A percentile compares a stretch with the other conserved stretches of the same genome.
Conservation (phyloP, 2,113 vertebrate genomes). For the Isichthys henryi region DNA sequence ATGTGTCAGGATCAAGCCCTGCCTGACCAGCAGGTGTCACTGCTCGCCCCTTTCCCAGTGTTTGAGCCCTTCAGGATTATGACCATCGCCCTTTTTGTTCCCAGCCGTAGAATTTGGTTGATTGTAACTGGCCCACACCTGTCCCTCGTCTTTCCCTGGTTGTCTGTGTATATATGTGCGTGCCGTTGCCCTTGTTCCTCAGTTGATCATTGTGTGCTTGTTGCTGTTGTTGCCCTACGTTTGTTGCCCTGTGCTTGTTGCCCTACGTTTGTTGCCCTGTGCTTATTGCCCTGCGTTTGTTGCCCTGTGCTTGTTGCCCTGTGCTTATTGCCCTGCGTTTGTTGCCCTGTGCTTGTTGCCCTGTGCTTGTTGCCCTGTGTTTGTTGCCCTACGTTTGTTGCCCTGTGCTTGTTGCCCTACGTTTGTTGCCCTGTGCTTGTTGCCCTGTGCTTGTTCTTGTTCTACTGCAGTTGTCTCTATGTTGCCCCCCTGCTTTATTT, state of each 20-base stretch:
- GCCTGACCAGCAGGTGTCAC: not conserved
- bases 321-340: too few species aligned
- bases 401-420: too few species aligned
- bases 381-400: too few species aligned
- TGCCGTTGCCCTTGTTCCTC: not conserved
- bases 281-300: too few species aligned
- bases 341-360: too few species aligned
- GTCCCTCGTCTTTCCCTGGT: not conserved
- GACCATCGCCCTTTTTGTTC: not conserved
- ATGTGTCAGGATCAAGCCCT: not conserved
- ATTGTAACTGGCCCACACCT: not conserved
- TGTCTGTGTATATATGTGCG: not conserved
- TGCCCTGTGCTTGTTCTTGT: too few species aligned
- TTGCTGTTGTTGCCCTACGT: not conserved
- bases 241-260: too few species aligned
- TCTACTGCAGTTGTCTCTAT: too few species aligned
- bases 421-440: too few species aligned
- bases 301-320: not conserved
- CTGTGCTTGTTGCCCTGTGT: too few species aligned
- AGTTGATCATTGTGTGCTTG: not conserved
- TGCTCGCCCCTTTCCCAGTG: not conserved
- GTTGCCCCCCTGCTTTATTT: too few species aligned
- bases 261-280: too few species aligned
- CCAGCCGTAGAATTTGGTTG: not conserved
- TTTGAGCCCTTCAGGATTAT: not conserved